Percentiles rank a stretch among this genome's conserved stretches.
Conservation (phyloP, 1,140 invertebrate species). For the Drosophila lini region DNA sequence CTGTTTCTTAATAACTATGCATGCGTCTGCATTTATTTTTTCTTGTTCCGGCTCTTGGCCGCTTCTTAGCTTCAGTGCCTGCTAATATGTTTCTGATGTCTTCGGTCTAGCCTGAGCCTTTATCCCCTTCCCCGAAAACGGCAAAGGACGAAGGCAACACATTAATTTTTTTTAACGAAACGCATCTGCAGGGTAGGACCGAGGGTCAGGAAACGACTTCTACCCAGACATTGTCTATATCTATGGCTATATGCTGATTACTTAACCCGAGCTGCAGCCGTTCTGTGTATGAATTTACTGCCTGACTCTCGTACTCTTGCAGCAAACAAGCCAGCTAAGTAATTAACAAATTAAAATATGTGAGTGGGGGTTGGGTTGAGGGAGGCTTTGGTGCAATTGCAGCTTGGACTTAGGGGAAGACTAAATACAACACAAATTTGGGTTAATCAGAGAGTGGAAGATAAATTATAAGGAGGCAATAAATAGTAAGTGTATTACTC, state of each 20-base stretch:
- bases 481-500: not conserved
- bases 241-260: constrained; percentile 66
- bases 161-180: constrained; percentile 45
- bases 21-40: constrained; percentile 34
- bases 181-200: constrained; percentile 8
- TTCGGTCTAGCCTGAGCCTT: constrained; percentile 10
- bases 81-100: constrained; percentile 79
- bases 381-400: not conserved
- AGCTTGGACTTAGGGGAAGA: not conserved
- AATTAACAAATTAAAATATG: constrained; percentile 81
- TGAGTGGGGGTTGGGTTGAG: constrained; percentile 11
- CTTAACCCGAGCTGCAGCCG: constrained; percentile 47
- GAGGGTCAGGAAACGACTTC: not conserved
- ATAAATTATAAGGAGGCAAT: constrained; percentile 1
- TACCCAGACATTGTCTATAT: constrained; percentile 10
- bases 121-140: not conserved
- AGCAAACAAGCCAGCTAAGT: constrained; percentile 60
- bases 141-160: constrained; percentile 1
- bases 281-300: constrained; percentile 66
- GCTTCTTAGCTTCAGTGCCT: constrained; percentile 47
- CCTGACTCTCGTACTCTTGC: constrained; percentile 19
- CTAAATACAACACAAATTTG: constrained; percentile 10
- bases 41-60: constrained; percentile 9
- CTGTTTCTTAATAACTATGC: constrained; percentile 25
- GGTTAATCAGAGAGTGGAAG: not conserved